Evolutionary conservation across 92 coral and sea anemone species (phyloP), one percentile per base, ranked within the genome.

Genomic region (Phenganax stokvisi): DNA sequence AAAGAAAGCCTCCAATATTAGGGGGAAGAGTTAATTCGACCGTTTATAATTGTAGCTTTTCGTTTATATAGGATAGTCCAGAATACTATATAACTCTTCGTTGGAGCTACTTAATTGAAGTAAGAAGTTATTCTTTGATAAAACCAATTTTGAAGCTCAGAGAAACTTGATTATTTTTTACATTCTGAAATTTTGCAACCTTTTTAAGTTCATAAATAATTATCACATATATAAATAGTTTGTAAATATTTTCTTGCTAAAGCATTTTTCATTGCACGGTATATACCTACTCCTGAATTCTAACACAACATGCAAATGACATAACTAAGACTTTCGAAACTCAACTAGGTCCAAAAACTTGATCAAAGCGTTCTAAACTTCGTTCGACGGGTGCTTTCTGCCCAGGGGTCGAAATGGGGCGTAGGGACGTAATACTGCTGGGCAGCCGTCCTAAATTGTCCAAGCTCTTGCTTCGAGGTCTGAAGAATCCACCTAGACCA

Each of bases 401-500:
- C 13, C 71, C 44, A n/a, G 16, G 17, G 44, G 7, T 76, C 1
- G 64, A 51, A 31, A 58, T 29, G 17, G 73, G 74, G 20, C n/a
- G 67, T 30, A 51, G 74, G 0, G 72, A 44, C n/a, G 58, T 65
- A n/a, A 79, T 47, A 20, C 44, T 63, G 30, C 59, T 54, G 58
- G 83, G 83, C n/a, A 79, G 61, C 5, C 74, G 83, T 9, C 83
- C 83, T 17, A 79, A 55, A 55, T 79, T 79, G 37, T 79, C 83
- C 74, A 79, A 12, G 37, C 83, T 79, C 56, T 79, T 79, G 30
- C 83, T 79, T 37, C 83, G 72, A 15, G 83, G 83, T 79, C 83
- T 47, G 56, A 79, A 79, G 69, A 79, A 79, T 16, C 83, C 74
- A 6, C 83, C 83, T 3, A 79, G 83, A 79, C 83, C 83, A 79